Base-by-base conservation (phyloP, 37 sponge, comb jelly and placozoan genomes). In the Eunapius fragilis region DNA sequence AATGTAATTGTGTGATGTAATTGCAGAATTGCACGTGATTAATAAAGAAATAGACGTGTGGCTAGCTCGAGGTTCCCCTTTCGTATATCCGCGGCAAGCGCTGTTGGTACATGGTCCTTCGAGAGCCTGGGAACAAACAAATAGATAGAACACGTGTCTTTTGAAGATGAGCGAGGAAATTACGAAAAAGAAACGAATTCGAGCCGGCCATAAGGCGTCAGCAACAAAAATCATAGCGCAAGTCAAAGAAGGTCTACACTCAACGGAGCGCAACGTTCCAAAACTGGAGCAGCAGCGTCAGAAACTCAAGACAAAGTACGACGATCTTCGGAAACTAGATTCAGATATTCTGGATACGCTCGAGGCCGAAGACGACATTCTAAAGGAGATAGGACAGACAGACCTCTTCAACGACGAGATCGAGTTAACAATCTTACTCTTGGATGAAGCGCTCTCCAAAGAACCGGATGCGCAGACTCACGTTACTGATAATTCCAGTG, bases 101-200 rank as follows among this genome's bases (percentile, higher is more conserved):
- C 27, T 75, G 27, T 41, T 36, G 3, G 41, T 41, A 78, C 82
- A 81, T 81, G 82, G 82, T 81, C 82, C 82, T 81, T 81, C 82
- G 82, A 81, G 71, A n/a, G n/a, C n/a, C 70, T 71, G 70, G 31
- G 70, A 6, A n/a, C n/a, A n/a, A 41, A 41, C 6, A 6, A 6
- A 41, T 9, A 3, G 3, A 41, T 9, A 41, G 41, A 41, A 6
- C 3, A 41, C 6, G 41, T 41, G 41, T 6, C 3, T 41, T 41
- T 41, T 3, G 6, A 6, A 3, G 6, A 41, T 41, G 41, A 41
- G 41, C 41, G 41, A 6, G 41, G 41, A 41, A 6, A 41, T 70
- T 19, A 24, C 82, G 2, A 68, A 69, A 31, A 70, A 81, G 71
- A 81, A 81, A 37, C 70, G 32, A 11, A 68, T 81, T n/a, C 70